Percentiles rank a stretch among this genome's conserved stretches.
phyloP scores from a whole-genome alignment of 2,113 vertebrate genomes.

The Camelus bactrianus region DNA sequence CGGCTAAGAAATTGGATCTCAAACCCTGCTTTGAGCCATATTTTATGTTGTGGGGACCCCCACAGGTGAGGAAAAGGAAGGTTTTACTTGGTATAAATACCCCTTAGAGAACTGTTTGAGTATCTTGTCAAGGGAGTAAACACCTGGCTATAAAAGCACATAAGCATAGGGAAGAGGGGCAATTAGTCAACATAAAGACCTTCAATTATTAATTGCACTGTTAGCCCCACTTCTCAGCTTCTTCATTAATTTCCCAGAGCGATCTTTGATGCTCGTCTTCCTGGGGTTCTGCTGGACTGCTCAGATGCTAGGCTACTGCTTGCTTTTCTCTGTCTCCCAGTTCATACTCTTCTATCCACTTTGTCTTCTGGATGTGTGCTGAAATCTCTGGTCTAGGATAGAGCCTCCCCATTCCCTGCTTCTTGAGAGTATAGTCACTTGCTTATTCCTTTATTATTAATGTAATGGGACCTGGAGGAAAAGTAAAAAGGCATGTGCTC shows the following conservation, averaged over 20 bases:
- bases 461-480: background rate
- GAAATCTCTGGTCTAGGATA: background rate
- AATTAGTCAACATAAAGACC: background rate
- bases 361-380: background rate
- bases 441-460: background rate
- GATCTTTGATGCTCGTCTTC: background rate
- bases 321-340: background rate
- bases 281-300: background rate
- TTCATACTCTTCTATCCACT: background rate
- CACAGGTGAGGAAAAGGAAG: background rate
- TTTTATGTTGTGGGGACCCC: background rate
- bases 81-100: background rate
- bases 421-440: background rate
- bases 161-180: background rate
- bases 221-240: background rate
- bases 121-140: conserved; percentile 6
- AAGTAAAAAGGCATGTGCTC: background rate
- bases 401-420: background rate
- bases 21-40: background rate
- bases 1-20: background rate
- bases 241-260: background rate
- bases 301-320: background rate
- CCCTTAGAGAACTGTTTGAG: background rate
- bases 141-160: background rate
- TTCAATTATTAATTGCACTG: background rate